Base-by-base conservation (phyloP, 2,888 invertebrate genomes). In the Dyspetes luteomarginatus region DNA sequence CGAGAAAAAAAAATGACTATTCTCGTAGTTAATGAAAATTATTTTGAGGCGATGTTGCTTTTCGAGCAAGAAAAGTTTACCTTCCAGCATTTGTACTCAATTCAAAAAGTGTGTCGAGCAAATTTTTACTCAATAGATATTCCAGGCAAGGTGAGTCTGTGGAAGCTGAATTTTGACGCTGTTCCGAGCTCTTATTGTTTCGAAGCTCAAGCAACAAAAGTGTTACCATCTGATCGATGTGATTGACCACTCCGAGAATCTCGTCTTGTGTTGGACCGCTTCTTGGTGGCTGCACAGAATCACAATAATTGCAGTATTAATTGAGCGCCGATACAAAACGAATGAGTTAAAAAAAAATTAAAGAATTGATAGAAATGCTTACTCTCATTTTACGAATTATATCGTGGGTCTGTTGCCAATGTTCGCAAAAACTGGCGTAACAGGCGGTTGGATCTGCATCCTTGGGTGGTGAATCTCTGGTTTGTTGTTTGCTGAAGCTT, bases 391-490 rank as follows among this genome's bases (percentile, higher is more conserved):
- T 94, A 84, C 94, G 93, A 86, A 98, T 97, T 78, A 98, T 97
- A 85, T 97, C 97, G 88, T 95, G 93, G 1, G 97, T 97, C 91
- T 98, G 98, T 89, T 97, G 97, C 98, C 98, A 98, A 91, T 98
- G 98, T 91, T 97, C 97, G 91, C 96, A 96, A 93, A 98, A 98
- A 88, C 98, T 98, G 92, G 97, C 97, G 90, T 97, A 97, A 92
- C 98, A 98, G 4, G 98, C 98, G 69, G 96, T 96, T 0, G 97
- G 97, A 93, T 97, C 97, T 87, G 95, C 96, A 90, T 96, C 95
- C 81, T 93, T 93, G 5, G 95, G 94, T 3, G 95, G 94, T 7
- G 95, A 95, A 86, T 95, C 95, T 48, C 95, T 93, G 65, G 95
- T 94, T 75, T 94, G 92, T 88, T 94, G 94, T 86, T 94, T 93